Conservation (phyloP, 1,140 invertebrate genomes). For the Reticulitermes speratus region DNA sequence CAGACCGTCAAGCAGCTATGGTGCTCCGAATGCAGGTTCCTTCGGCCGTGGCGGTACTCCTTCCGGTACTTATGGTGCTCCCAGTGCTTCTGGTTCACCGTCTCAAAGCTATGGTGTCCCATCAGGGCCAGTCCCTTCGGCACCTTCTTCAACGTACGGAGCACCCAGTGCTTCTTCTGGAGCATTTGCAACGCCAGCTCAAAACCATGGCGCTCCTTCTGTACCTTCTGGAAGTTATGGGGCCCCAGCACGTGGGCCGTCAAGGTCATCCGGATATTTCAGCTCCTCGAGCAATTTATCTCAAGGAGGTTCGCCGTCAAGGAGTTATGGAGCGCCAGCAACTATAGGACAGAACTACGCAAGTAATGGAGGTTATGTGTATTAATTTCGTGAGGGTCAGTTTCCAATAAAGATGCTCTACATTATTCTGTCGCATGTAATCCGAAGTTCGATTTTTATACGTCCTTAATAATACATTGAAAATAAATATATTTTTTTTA, state of each 20-base stretch:
- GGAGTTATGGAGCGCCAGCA: conserved; percentile 25
- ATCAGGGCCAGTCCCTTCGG: neutral
- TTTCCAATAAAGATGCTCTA: neutral
- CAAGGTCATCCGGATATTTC: neutral
- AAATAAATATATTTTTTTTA: neutral
- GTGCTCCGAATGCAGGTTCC: neutral
- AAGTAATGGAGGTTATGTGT: neutral
- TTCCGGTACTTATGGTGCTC: neutral
- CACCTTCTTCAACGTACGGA: neutral
- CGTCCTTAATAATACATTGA: neutral
- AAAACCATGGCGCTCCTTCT: conserved; percentile 22
- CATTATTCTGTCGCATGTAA: neutral
- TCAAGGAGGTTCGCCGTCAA: conserved; percentile 13
- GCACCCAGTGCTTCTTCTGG: neutral
- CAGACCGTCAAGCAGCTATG: neutral
- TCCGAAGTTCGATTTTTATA: neutral
- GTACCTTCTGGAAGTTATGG: conserved; percentile 17
- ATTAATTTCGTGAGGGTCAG: neutral
- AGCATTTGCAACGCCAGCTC: neutral
- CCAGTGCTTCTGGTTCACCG: neutral
- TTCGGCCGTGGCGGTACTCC: neutral
- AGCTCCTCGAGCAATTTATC: neutral
- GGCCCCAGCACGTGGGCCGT: neutral
- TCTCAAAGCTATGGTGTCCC: conserved; percentile 2
- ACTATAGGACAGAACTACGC: neutral